Evolutionary conservation across 2,113 vertebrate species (phyloP), one percentile per base, ranked within the genome.

Genomic region (Callipepla californica): DNA sequence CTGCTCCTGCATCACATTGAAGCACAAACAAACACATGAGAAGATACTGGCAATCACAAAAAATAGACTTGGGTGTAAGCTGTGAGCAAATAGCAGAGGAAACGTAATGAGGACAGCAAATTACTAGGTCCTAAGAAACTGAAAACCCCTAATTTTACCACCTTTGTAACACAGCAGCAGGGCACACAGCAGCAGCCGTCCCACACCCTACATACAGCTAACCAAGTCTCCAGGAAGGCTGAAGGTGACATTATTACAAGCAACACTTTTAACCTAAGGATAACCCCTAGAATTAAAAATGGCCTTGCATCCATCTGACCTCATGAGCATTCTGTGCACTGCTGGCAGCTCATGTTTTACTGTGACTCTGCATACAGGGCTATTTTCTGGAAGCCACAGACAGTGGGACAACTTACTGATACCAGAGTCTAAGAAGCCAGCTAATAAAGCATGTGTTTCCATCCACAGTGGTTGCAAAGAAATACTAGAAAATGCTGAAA

Each of bases 111-210:
- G 55, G 59, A 44, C 80, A 85, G 62, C 67, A 90, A 91, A 96
- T 95, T 83, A 87, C 61, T 87, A 65, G 57, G 87, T 94, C 62
- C 17, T 21, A 15, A 74, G 55, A 78, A 68, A 68, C 50, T 3
- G 21, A 92, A 91, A 94, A 91, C 66, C 87, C 68, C 82, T 95
- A 78, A 95, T 96, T 91, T 88, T 88, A 50, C 57, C 55, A 58
- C 82, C 16, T 63, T 63, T 36, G 22, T 66, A 92, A 73, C 1
- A 2, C 51, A 80, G 16, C 23, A 78, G 47, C 16, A 38, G 17
- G 7, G 15, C 57, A 73, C 1, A 2, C 47, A 72, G 18, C 26
- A 80, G 47, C 20, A 42, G 19, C 79, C 40, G 90, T 67, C 55
- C 79, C 26, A 34, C 47, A 45, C 44, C 48, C 50, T 51, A 83